A percentile compares a stretch with the other conserved stretches of the same genome.
Evolutionary conservation across 2,797 vertebrate genomes (phyloP).

Genomic region (Syngnathus rostellatus): DNA sequence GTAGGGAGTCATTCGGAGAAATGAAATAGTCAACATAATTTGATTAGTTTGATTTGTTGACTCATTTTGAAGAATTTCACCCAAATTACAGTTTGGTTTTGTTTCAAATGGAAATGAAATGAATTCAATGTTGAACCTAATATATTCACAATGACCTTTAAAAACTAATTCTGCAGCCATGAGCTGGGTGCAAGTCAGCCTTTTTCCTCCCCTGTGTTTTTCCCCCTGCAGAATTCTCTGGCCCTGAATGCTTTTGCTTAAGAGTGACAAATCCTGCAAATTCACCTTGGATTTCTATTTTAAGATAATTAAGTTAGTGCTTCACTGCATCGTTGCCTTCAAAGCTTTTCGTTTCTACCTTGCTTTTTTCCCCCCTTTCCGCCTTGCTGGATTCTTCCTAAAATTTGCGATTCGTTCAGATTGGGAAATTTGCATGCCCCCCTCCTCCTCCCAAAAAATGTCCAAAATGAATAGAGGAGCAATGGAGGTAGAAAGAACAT

Average conservation of each 20-base stretch:
- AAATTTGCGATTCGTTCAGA: constrained; percentile 30
- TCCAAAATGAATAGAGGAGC: constrained; percentile 47
- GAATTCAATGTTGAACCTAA: constrained; percentile 9
- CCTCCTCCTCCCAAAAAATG: constrained; percentile 18
- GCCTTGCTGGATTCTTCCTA: background rate
- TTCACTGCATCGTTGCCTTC: constrained; percentile 4
- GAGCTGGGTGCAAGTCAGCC: constrained; percentile 20
- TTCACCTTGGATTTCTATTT: background rate
- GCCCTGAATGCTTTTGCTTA: constrained; percentile 5
- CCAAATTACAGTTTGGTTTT: background rate
- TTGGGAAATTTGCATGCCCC: constrained; percentile 31
- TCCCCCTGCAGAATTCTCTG: background rate
- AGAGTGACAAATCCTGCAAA: constrained; percentile 2
- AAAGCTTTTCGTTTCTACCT: background rate
- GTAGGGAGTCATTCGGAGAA: constrained; percentile 46
- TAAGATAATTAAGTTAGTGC: background rate
- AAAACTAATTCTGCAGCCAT: constrained; percentile 10
- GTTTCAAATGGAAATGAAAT: background rate
- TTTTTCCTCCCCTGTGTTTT: background rate
- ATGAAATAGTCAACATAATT: constrained; percentile 48
- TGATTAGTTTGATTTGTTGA: constrained; percentile 31
- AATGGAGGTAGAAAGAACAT: constrained; percentile 37
- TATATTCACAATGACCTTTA: constrained; percentile 22
- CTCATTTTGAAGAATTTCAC: background rate
- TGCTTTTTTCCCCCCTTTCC: background rate